phyloP scores from a whole-genome alignment of 2,888 invertebrate genomes.

The Hyles lineata region DNA sequence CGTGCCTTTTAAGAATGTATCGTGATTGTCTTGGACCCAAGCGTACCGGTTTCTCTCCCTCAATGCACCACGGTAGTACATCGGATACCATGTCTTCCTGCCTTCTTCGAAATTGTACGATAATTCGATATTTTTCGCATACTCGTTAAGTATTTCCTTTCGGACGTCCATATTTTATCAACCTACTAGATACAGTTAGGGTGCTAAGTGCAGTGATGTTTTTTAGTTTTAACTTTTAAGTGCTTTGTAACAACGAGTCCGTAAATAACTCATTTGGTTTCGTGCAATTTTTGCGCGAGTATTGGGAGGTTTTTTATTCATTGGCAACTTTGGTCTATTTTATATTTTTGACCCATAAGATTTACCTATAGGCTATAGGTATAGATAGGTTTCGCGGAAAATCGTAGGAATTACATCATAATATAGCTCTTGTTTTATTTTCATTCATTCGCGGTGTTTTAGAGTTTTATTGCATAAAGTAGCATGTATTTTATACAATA shows the following conservation, averaged over 20 bases:
- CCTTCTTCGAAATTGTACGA: constrained; percentile 58
- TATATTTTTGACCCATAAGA: too few relatives aligned
- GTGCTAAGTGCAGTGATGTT: neutral
- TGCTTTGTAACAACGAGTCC: neutral
- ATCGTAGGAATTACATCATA: too few relatives aligned
- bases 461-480: too few relatives aligned
- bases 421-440: too few relatives aligned
- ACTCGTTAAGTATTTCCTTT: constrained; percentile 55
- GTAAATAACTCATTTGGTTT: neutral
- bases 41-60: constrained; percentile 44
- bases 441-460: too few relatives aligned
- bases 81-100: constrained; percentile 65
- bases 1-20: constrained; percentile 59
- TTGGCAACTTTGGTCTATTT: too few relatives aligned
- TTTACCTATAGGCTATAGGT: too few relatives aligned
- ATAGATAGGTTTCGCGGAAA: too few relatives aligned
- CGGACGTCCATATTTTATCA: constrained; percentile 48
- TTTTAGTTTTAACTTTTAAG: neutral
- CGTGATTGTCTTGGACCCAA: constrained; percentile 62
- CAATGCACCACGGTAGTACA: constrained; percentile 56
- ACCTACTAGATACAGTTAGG: constrained; percentile 42
- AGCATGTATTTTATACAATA: too few relatives aligned
- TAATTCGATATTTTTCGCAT: constrained; percentile 46
- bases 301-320: too few relatives aligned
- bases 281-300: too few relatives aligned